These are phyloP conservation scores for Laothoe populi DNA, from an alignment of 2,888 invertebrate species.

Conservation along the genomic window DNA sequence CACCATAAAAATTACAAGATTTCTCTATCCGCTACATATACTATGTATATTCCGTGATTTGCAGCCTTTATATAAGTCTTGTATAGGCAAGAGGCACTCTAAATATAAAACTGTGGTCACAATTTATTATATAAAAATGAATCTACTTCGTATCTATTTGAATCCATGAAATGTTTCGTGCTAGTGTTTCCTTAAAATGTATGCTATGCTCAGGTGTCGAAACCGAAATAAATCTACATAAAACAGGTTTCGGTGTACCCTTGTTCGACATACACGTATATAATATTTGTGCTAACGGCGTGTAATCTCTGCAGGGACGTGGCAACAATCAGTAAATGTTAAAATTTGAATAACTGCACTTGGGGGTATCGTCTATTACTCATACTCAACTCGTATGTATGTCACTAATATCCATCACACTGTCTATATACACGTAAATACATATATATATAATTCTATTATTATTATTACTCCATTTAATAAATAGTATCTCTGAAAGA, in stretches of 20 bases:
- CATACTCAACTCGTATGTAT: conserved; percentile 56
- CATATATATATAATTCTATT: conserved; percentile 86
- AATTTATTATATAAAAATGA: conserved; percentile 81
- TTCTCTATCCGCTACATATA: conserved; percentile 80
- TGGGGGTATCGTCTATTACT: conserved; percentile 71
- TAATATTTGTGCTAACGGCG: conserved; percentile 79
- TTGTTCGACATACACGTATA: conserved; percentile 46
- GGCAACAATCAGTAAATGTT: conserved; percentile 78
- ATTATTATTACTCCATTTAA: conserved; percentile 70
- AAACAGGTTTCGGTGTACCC: conserved; percentile 50
- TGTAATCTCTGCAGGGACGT: conserved; percentile 76
- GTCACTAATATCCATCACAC: conserved; percentile 67
- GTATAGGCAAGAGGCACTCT: conserved; percentile 87
- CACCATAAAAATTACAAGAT: conserved; percentile 80
- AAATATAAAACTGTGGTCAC: conserved; percentile 86
- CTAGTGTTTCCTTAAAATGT: conserved; percentile 71
- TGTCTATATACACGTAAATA: conserved; percentile 79
- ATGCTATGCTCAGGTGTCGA: conserved; percentile 65
- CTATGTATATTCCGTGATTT: conserved; percentile 83
- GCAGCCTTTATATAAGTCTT: conserved; percentile 86
- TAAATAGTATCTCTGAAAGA: conserved; percentile 87
- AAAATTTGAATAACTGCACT: conserved; percentile 86
- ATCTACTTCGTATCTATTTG: conserved; percentile 75
- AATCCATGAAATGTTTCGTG: conserved; percentile 76
- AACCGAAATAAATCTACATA: conserved; percentile 60